Percentiles rank a stretch among this genome's conserved stretches.
Conservation (phyloP, 2,113 vertebrate genomes). For the Monopterus albus region DNA sequence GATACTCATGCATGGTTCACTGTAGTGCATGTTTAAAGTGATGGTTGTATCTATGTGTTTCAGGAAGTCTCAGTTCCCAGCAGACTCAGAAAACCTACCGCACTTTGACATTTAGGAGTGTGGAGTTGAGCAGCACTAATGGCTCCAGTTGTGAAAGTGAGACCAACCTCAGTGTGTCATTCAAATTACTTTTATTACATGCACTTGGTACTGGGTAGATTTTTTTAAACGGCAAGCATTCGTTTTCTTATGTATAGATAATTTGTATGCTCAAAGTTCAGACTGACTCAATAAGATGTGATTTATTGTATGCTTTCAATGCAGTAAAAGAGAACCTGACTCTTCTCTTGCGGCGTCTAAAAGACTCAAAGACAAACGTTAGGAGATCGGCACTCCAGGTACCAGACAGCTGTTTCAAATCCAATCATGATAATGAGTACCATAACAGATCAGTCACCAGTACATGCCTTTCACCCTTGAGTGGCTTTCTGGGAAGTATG, state of each 20-base stretch:
- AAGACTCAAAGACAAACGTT: conserved; percentile 88
- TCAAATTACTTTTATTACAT: background rate
- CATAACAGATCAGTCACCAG: background rate
- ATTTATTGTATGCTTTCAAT: background rate
- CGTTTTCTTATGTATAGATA: background rate
- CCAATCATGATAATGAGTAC: accelerated
- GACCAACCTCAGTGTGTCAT: background rate
- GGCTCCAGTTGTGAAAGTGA: conserved; percentile 75
- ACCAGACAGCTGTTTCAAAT: background rate
- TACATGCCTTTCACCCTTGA: background rate
- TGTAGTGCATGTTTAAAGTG: background rate
- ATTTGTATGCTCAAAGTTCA: background rate
- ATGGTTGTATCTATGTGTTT: conserved; percentile 22
- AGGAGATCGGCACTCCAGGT: conserved; percentile 96
- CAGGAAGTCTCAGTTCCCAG: conserved; percentile 44
- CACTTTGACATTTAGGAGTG: conserved; percentile 74
- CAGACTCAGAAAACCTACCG: conserved; percentile 70
- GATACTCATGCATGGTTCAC: background rate
- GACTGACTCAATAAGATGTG: background rate
- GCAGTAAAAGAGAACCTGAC: conserved; percentile 84
- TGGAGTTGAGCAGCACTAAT: conserved; percentile 69
- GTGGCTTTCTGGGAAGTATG: background rate
- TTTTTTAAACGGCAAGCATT: background rate
- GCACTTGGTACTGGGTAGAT: background rate
- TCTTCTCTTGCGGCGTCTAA: conserved; percentile 83